Percentiles rank a stretch among this genome's conserved stretches.
Evolutionary conservation across 2,113 vertebrate species (phyloP).

Genomic region (Orcinus orca): DNA sequence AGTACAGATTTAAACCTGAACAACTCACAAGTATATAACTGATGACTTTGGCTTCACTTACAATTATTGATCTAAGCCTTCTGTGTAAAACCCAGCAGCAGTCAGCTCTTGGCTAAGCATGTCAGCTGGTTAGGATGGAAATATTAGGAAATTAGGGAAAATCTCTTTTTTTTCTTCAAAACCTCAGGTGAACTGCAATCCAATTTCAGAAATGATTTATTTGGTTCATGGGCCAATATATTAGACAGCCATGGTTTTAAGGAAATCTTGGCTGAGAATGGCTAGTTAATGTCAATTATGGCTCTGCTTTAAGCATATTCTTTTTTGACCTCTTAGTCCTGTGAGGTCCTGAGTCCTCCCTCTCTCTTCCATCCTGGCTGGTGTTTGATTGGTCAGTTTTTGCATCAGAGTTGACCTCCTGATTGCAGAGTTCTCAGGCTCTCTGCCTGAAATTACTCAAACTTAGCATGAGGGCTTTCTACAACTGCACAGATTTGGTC

Average conservation of each 20-base stretch:
- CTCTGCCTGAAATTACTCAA: neutral
- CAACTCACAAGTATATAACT: neutral
- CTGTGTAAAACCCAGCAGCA: neutral
- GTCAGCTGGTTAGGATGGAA: neutral
- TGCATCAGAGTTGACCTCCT: neutral
- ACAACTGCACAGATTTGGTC: neutral
- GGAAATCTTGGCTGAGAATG: neutral
- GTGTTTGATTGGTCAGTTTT: neutral
- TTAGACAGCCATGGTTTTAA: neutral
- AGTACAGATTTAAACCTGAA: constrained; percentile 3
- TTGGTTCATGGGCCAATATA: neutral
- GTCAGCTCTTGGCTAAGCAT: neutral
- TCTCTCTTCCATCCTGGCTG: neutral
- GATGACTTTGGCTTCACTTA: neutral
- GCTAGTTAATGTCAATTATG: neutral
- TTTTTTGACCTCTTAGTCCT: neutral
- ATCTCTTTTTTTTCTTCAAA: neutral
- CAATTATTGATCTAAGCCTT: constrained; percentile 18
- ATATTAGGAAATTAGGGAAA: constrained; percentile 10
- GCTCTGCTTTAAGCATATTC: neutral
- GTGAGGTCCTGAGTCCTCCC: neutral
- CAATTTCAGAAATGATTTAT: neutral
- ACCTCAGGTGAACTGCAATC: neutral
- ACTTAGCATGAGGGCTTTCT: neutral
- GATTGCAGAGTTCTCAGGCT: neutral